A percentile compares a stretch with the other conserved stretches of the same genome.
These are phyloP conservation scores for Hippocampus abdominalis DNA, from an alignment of 2,113 vertebrate genomes.

Conservation along the genomic window DNA sequence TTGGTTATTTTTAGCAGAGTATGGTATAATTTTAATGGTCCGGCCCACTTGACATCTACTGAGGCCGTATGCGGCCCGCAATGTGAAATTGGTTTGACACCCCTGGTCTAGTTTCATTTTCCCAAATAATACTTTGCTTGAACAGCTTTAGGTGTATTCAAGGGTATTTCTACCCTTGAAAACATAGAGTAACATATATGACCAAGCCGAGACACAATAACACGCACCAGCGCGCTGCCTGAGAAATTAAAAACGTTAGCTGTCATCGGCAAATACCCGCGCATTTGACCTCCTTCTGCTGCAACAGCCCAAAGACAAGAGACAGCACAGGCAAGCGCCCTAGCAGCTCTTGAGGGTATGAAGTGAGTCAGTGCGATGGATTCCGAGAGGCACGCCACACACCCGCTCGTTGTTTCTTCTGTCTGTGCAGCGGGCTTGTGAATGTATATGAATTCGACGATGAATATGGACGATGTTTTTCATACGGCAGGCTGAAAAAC, in stretches of 20 bases:
- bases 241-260: conserved; percentile 37
- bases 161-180: neutral
- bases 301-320: conserved; percentile 31
- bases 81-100: too few relatives aligned
- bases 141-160: neutral
- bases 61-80: too few relatives aligned
- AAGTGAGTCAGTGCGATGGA: conserved; percentile 54
- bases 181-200: neutral
- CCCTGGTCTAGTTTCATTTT: too few relatives aligned
- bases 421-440: conserved; percentile 21
- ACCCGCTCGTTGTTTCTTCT: conserved; percentile 12
- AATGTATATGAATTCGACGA: conserved; percentile 27
- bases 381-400: conserved; percentile 42
- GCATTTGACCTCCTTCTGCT: conserved; percentile 38
- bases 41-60: too few relatives aligned
- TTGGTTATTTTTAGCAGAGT: too few relatives aligned
- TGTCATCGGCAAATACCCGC: conserved; percentile 12
- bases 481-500: neutral
- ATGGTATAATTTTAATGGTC: too few relatives aligned
- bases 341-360: conserved; percentile 33
- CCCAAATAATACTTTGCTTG: neutral
- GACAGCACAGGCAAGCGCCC: conserved; percentile 15
- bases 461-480: neutral
- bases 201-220: neutral
- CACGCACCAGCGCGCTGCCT: conserved; percentile 3